Conservation (phyloP, 2,888 invertebrate genomes). For the Leptothorax acervorum region DNA sequence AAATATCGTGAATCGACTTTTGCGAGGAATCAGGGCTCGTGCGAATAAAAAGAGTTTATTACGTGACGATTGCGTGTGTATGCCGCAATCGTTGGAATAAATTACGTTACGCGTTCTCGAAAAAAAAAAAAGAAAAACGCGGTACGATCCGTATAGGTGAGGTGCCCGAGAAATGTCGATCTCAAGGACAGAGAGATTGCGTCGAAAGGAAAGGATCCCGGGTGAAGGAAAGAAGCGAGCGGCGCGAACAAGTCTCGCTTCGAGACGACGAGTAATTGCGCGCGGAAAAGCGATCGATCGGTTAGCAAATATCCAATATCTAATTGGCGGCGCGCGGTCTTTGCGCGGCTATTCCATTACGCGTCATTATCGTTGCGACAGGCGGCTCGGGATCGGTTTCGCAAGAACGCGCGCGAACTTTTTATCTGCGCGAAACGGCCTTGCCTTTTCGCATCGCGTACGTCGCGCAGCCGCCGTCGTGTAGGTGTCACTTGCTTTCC, state of each 20-base stretch:
- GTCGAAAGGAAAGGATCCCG: slow-evolving; percentile 34
- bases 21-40: not conserved
- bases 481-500: slow-evolving; percentile 82
- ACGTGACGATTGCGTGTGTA: slow-evolving; percentile 19
- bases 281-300: slow-evolving; percentile 31
- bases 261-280: not conserved
- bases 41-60: slow-evolving; percentile 23
- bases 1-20: slow-evolving; percentile 10
- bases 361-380: slow-evolving; percentile 80
- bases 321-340: slow-evolving; percentile 45
- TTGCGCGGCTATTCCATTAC: slow-evolving; percentile 66
- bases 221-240: slow-evolving; percentile 6
- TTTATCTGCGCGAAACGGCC: slow-evolving; percentile 79
- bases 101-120: not conserved
- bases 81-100: slow-evolving; percentile 25
- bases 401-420: slow-evolving; percentile 79
- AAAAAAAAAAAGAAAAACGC: not conserved
- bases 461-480: slow-evolving; percentile 17
- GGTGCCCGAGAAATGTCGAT: slow-evolving; percentile 33
- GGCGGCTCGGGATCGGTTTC: slow-evolving; percentile 74
- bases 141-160: slow-evolving; percentile 2
- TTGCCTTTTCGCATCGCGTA: slow-evolving; percentile 78
- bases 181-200: slow-evolving; percentile 61
- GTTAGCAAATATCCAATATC: slow-evolving; percentile 34
- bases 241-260: not conserved